Base-by-base conservation (phyloP, 2,113 vertebrate species). In the Acinonyx jubatus region DNA sequence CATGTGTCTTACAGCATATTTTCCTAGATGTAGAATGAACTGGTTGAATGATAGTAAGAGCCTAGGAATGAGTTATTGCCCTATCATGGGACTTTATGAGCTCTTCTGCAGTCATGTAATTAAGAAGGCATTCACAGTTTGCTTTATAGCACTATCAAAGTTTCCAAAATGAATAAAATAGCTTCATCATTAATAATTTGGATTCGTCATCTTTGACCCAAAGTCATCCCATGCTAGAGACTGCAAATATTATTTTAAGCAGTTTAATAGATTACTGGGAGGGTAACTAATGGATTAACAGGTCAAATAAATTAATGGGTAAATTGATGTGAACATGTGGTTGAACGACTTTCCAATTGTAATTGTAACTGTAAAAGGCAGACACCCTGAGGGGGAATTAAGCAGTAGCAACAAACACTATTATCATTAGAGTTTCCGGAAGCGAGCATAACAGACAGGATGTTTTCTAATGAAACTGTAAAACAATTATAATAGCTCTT, bases 401-500 rank as follows among this genome's bases (percentile, higher is more conserved):
- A 98, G 97, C 98, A 98, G 98, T 93, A 98, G 98, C 97, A 98
- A 97, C 98, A 98, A 98, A 98, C 97, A 89, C 98, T 98, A 97
- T 98, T 98, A 98, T 98, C 98, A 97, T 98, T 98, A 98, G 98
- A 97, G 98, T 98, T 98, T 98, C 98, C 98, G 98, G 98, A 99
- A 99, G 98, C 96, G 78, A 98, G 97, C 97, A 66, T 98, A 98
- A 96, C 96, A 98, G 98, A 98, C 98, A 98, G 98, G 98, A 98
- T 99, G 98, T 98, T 98, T 98, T 98, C 98, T 98, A 99, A 98
- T 99, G 98, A 99, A 99, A 98, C 98, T 98, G 97, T 99, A 99
- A 98, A 99, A 98, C 98, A 98, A 99, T 99, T 98, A 98, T 98
- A 99, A 99, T 98, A 99, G 98, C 97, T 98, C 97, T 98, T 98